These are phyloP conservation scores for Argyrosomus regius DNA, from an alignment of 2,797 vertebrate species.

Conservation along the genomic window DNA sequence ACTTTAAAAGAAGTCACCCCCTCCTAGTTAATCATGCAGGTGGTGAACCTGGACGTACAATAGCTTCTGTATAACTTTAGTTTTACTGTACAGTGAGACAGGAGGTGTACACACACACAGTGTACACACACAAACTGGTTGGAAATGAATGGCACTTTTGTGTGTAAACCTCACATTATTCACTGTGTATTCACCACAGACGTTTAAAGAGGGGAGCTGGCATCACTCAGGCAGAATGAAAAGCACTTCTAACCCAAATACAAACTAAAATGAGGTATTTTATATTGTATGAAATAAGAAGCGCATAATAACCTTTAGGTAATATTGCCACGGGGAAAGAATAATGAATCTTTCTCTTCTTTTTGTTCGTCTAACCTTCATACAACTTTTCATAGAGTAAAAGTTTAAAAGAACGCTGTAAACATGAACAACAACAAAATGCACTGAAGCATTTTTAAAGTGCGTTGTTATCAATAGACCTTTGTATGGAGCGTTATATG, in stretches of 20 bases:
- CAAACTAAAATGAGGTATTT: not conserved
- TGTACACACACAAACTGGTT: slow-evolving; percentile 30
- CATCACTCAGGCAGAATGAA: not conserved
- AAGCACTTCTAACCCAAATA: slow-evolving; percentile 12
- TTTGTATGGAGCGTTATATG: not conserved
- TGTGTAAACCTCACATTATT: slow-evolving; percentile 40
- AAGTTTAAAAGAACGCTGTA: not conserved
- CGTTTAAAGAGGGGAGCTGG: slow-evolving; percentile 14
- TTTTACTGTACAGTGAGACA: slow-evolving; percentile 7
- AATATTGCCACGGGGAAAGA: slow-evolving; percentile 19
- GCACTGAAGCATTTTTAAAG: not conserved
- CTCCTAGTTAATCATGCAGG: not conserved
- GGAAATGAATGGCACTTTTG: slow-evolving; percentile 63
- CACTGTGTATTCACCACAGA: slow-evolving; percentile 29
- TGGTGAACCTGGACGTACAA: not conserved
- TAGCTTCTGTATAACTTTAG: not conserved
- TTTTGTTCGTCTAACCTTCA: slow-evolving; percentile 1
- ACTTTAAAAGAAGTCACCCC: not conserved
- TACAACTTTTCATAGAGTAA: not conserved
- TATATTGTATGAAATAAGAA: not conserved
- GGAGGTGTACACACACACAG: slow-evolving; percentile 30
- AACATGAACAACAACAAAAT: not conserved
- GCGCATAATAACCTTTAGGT: slow-evolving; percentile 1
- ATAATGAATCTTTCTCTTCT: not conserved
- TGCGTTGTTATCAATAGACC: not conserved